Conservation (phyloP, 2,113 vertebrate genomes). For the Synchiropus splendidus region DNA sequence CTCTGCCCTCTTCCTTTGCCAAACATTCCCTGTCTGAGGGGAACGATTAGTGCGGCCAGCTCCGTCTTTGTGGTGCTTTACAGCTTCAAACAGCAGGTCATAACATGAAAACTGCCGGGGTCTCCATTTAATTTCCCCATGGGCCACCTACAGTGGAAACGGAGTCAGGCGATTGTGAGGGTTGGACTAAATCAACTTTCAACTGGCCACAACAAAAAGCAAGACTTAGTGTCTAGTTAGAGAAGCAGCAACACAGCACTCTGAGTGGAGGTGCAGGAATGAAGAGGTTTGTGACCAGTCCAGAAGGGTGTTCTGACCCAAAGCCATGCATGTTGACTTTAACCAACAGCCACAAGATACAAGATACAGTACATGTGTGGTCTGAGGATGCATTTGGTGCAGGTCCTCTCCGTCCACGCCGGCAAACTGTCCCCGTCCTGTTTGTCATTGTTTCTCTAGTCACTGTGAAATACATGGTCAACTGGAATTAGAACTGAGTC, state of each 20-base stretch:
- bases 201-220: background rate
- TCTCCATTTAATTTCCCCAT: slow-evolving; percentile 13
- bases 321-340: too few species aligned
- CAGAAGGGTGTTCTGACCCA: too few species aligned
- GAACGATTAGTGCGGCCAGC: background rate
- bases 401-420: too few species aligned
- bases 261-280: too few species aligned
- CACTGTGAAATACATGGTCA: too few species aligned
- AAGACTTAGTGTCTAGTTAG: background rate
- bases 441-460: too few species aligned
- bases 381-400: too few species aligned
- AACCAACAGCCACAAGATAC: too few species aligned
- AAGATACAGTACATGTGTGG: too few species aligned
- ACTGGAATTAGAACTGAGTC: too few species aligned
- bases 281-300: too few species aligned
- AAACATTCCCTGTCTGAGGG: background rate
- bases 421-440: too few species aligned
- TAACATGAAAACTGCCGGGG: background rate
- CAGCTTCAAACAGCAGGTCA: slow-evolving; percentile 8
- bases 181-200: background rate
- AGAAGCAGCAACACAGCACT: background rate
- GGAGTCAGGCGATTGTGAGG: background rate
- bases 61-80: slow-evolving; percentile 5
- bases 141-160: background rate
- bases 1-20: background rate